Conservation (phyloP, 2,888 invertebrate species). For the Phyllotreta cruciferae region DNA sequence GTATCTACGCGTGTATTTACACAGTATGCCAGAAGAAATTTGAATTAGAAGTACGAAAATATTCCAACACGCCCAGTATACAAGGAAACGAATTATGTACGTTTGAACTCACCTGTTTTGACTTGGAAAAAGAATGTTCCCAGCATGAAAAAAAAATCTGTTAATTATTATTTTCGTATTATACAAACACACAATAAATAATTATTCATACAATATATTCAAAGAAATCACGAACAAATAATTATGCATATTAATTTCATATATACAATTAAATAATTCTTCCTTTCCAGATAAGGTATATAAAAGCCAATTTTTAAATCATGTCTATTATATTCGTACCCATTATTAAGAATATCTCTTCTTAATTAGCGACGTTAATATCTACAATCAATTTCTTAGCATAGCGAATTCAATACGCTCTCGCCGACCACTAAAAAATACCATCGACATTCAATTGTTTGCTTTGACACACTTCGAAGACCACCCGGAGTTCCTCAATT, state of each 20-base stretch:
- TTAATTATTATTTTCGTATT: too few relatives aligned
- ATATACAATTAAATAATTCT: too few relatives aligned
- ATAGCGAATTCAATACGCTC: not conserved
- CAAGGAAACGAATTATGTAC: not conserved
- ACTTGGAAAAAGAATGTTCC: not conserved
- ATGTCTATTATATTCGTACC: too few relatives aligned
- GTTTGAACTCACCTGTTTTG: not conserved
- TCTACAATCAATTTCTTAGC: conserved; percentile 5
- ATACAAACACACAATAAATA: too few relatives aligned
- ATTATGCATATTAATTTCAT: too few relatives aligned
- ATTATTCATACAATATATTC: too few relatives aligned
- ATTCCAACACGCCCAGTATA: not conserved
- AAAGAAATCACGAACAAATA: too few relatives aligned
- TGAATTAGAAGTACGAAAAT: not conserved
- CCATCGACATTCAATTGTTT: conserved; percentile 38
- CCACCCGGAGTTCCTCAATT: conserved; percentile 39
- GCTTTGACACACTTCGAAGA: conserved; percentile 35
- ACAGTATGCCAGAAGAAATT: not conserved
- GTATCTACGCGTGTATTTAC: not conserved
- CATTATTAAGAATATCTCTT: not conserved
- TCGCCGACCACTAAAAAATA: conserved; percentile 19
- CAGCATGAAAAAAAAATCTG: too few relatives aligned
- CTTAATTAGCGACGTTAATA: conserved; percentile 4
- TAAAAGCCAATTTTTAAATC: too few relatives aligned
- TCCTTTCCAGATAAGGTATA: too few relatives aligned